phyloP scores from a whole-genome alignment of 2,797 vertebrate genomes.

The Falco biarmicus region DNA sequence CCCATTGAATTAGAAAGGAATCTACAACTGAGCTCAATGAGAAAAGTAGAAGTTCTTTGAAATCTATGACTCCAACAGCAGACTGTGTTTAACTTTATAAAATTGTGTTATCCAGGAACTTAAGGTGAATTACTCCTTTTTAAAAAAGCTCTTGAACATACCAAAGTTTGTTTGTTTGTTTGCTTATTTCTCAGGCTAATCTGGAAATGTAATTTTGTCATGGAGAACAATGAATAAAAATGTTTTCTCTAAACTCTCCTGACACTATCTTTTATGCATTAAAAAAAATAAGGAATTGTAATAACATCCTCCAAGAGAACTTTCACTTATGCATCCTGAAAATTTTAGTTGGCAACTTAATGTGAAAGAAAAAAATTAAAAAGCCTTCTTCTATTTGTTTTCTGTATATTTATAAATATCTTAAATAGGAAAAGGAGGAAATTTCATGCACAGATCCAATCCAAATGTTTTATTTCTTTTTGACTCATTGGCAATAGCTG shows the following conservation, averaged over 20 bases:
- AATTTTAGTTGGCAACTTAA: neutral
- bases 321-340: neutral
- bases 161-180: neutral
- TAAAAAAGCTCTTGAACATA: neutral
- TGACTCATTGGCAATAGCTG: neutral
- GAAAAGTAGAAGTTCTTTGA: neutral
- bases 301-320: neutral
- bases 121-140: neutral
- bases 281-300: neutral
- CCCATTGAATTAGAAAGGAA: neutral
- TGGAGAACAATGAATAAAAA: neutral
- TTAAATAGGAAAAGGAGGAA: neutral
- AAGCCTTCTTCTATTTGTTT: neutral
- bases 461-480: neutral
- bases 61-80: neutral
- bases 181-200: neutral
- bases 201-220: neutral
- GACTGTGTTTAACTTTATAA: neutral
- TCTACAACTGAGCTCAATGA: neutral
- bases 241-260: neutral
- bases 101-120: neutral
- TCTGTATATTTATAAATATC: neutral
- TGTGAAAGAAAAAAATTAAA: neutral
- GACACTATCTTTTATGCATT: neutral
- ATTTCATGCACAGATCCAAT: neutral